Evolutionary conservation across 2,113 vertebrate genomes (phyloP).

Genomic region (Lampris incognitus): DNA sequence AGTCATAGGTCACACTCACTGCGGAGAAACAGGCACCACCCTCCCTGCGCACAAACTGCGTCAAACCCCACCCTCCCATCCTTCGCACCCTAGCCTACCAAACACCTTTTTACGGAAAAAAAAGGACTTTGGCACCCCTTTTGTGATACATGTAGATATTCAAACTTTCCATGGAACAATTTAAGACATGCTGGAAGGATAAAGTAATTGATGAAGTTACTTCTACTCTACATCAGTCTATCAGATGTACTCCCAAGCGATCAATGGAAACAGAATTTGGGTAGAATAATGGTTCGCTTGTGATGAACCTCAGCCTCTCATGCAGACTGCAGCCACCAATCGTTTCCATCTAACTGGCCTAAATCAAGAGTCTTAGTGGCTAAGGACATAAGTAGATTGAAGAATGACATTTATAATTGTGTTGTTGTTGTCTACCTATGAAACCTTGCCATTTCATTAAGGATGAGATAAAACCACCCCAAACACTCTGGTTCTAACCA

Average conservation of each 20-base stretch:
- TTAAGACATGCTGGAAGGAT: slow-evolving; percentile 12
- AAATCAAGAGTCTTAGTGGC: slow-evolving; percentile 17
- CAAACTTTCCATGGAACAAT: slow-evolving; percentile 6
- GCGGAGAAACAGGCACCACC: slow-evolving; percentile 82
- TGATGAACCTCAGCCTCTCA: slow-evolving; percentile 42
- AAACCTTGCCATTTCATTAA: slow-evolving; percentile 34
- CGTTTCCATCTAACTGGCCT: slow-evolving; percentile 36
- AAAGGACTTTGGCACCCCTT: slow-evolving; percentile 4
- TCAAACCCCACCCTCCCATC: slow-evolving; percentile 79
- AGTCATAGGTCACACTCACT: slow-evolving; percentile 80
- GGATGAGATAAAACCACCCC: slow-evolving; percentile 36
- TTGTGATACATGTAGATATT: background rate
- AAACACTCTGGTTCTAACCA: slow-evolving; percentile 49
- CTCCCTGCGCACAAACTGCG: slow-evolving; percentile 84
- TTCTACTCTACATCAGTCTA: slow-evolving; percentile 13
- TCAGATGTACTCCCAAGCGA: slow-evolving; percentile 36
- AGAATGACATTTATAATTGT: slow-evolving; percentile 16
- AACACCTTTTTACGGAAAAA: slow-evolving; percentile 13
- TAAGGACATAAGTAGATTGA: slow-evolving; percentile 22
- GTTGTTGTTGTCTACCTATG: slow-evolving; percentile 29
- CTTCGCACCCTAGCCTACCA: slow-evolving; percentile 20
- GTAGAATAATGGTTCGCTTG: slow-evolving; percentile 45
- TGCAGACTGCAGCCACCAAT: slow-evolving; percentile 28
- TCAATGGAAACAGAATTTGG: slow-evolving; percentile 72
- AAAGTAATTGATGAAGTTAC: slow-evolving; percentile 34